Base-by-base conservation (phyloP, 2,888 invertebrate species). In the Parnassius apollo region DNA sequence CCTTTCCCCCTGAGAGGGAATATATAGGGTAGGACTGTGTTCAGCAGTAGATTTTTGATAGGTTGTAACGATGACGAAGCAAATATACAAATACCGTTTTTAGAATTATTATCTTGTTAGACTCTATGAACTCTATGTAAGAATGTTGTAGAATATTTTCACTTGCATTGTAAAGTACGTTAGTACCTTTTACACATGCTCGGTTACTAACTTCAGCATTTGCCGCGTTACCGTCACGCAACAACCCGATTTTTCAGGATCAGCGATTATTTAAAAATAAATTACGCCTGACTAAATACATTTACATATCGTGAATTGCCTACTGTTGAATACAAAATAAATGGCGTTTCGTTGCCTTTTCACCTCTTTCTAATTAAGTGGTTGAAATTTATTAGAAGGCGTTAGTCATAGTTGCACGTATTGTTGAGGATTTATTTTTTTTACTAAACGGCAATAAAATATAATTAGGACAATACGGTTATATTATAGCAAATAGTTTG, bases 181-280 rank as follows among this genome's bases (percentile, higher is more conserved):
- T 44, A 18, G 42, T 42, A 51, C 51, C 46, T 57, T 57, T 25
- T 50, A 50, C 50, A 61, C 51, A 56, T 35, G 18, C 18, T 62
- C 51, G 25, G 50, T 53, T 46, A 52, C 57, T 48, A 62, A 57
- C 53, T 44, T 44, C 58, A 65, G 62, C 58, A 65, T 64, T 56
- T 61, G 8, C 65, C 69, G 68, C 59, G 66, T 66, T 66, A 65
- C 66, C 65, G 80, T 83, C 89, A 90, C 90, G 89, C 88, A 82
- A 88, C 78, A 68, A 66, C 71, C 73, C 72, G 72, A 75, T 83
- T 84, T 86, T 88, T 84, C 81, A 82, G 82, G 75, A 81, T 79
- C 81, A 80, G 77, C 82, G 81, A 85, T 87, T 88, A 88, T 88
- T 85, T 82, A 82, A 84, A 82, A 86, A 83, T 87, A 88, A 85